Conservation (phyloP, 2,113 vertebrate genomes). For the Dryoscopus gambensis region DNA sequence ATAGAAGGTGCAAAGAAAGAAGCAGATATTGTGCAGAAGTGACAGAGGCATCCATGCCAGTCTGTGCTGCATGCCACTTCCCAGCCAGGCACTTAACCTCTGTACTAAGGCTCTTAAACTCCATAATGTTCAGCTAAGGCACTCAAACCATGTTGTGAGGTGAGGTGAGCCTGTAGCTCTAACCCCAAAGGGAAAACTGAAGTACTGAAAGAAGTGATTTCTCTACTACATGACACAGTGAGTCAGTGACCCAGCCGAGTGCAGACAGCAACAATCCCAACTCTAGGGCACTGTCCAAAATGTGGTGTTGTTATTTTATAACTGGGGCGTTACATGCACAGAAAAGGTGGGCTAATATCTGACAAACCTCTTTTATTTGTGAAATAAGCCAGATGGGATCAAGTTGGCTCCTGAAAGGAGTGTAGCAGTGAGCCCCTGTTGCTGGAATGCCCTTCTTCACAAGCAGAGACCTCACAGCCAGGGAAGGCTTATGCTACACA, state of each 20-base stretch:
- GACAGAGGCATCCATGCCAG: background rate
- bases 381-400: background rate
- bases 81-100: background rate
- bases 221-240: fast-evolving
- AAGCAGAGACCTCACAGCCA: background rate
- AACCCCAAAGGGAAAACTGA: background rate
- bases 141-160: background rate
- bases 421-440: background rate
- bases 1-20: background rate
- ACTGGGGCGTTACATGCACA: background rate
- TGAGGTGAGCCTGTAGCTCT: background rate
- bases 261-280: background rate
- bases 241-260: background rate
- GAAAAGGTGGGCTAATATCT: background rate
- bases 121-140: background rate
- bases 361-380: background rate
- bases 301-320: background rate
- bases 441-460: background rate
- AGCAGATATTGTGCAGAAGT: background rate
- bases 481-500: background rate
- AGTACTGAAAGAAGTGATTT: background rate
- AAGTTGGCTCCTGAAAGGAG: background rate
- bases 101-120: background rate
- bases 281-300: background rate
- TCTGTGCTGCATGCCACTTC: background rate